phyloP scores from a whole-genome alignment of 2,888 invertebrate species.

The Plebejus anna region DNA sequence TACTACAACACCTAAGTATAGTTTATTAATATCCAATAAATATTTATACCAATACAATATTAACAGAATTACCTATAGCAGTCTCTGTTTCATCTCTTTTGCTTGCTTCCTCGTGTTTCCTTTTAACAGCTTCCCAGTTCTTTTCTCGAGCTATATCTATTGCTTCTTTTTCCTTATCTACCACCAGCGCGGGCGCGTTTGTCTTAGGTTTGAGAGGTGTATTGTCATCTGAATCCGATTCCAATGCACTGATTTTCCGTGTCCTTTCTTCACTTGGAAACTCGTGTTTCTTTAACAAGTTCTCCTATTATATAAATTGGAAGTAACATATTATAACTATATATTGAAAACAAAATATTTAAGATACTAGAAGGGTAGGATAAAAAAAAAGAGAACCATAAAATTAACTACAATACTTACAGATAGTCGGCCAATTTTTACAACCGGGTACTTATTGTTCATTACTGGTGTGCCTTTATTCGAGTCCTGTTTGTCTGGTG shows the following conservation, averaged over 20 bases:
- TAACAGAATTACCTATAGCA: slow-evolving; percentile 58
- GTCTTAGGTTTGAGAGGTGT: slow-evolving; percentile 66
- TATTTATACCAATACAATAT: background rate
- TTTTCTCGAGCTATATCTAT: slow-evolving; percentile 77
- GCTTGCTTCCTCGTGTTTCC: slow-evolving; percentile 77
- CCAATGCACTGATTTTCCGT: slow-evolving; percentile 67
- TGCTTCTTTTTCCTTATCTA: slow-evolving; percentile 75
- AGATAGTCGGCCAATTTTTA: slow-evolving; percentile 72
- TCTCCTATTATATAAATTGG: slow-evolving; percentile 53
- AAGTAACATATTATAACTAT: slow-evolving; percentile 31
- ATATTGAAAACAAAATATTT: background rate
- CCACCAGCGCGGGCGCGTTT: slow-evolving; percentile 50
- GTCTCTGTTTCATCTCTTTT: slow-evolving; percentile 72
- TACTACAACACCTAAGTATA: too few relatives aligned
- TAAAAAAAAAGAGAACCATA: slow-evolving; percentile 12
- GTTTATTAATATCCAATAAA: too few relatives aligned
- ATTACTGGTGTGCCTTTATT: slow-evolving; percentile 51
- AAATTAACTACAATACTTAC: slow-evolving; percentile 49
- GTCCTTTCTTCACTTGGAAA: slow-evolving; percentile 57
- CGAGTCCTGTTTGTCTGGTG: slow-evolving; percentile 60
- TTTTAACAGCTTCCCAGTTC: slow-evolving; percentile 77
- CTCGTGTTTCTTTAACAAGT: slow-evolving; percentile 70
- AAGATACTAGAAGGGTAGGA: background rate
- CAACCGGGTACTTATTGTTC: slow-evolving; percentile 69
- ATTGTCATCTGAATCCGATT: slow-evolving; percentile 75